Evolutionary conservation across 2,888 invertebrate genomes (phyloP).

Genomic region (Amblyjoppa fuscipennis): DNA sequence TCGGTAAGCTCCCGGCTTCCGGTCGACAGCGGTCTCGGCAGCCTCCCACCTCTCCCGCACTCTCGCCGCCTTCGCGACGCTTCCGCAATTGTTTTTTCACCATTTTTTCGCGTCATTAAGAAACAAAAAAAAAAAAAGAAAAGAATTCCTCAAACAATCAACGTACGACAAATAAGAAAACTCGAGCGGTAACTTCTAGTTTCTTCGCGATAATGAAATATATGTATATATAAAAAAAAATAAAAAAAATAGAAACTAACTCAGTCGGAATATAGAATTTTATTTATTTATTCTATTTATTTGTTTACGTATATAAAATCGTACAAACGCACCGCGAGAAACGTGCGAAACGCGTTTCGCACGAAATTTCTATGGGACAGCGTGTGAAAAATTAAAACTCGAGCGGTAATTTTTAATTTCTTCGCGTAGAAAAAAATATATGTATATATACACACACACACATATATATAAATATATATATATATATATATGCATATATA

Average conservation of each 20-base stretch:
- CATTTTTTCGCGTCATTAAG: constrained; percentile 57
- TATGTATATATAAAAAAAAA: too few relatives aligned
- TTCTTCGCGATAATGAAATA: not conserved
- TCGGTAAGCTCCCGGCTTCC: constrained; percentile 71
- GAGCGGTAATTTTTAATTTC: too few relatives aligned
- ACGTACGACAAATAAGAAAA: not conserved
- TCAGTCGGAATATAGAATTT: too few relatives aligned
- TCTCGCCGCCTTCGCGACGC: not conserved
- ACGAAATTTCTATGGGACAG: not conserved
- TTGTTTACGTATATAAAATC: not conserved
- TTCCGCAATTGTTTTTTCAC: constrained; percentile 53
- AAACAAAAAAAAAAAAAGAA: not conserved
- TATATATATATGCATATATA: not conserved
- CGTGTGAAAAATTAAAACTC: too few relatives aligned
- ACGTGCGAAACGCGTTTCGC: not conserved
- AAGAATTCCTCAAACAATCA: not conserved
- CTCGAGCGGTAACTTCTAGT: not conserved
- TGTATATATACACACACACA: not conserved
- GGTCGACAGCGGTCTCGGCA: constrained; percentile 57
- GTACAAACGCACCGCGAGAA: not conserved
- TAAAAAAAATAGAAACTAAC: not conserved
- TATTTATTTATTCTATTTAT: too few relatives aligned
- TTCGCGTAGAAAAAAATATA: not conserved
- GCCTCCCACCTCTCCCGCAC: not conserved
- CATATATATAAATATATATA: too few relatives aligned